phyloP scores from a whole-genome alignment of 2,113 vertebrate species.

The Hassar affinis region DNA sequence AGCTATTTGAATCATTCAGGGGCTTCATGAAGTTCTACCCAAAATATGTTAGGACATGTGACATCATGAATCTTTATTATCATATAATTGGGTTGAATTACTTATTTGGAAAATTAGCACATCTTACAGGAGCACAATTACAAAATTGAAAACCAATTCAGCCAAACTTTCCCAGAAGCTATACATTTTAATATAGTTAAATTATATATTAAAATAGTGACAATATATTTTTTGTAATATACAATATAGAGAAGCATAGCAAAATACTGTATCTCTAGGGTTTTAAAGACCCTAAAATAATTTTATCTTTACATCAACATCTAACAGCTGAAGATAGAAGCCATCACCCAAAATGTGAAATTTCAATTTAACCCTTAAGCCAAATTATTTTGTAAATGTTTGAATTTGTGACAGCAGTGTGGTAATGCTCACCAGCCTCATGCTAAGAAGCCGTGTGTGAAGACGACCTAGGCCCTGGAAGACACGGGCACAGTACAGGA shows the following conservation, averaged over 20 bases:
- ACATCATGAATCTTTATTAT: neutral
- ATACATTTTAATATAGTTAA: neutral
- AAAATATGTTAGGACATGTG: conserved; percentile 17
- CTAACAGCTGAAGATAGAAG: neutral
- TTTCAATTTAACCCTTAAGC: neutral
- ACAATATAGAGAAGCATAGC: neutral
- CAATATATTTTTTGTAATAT: neutral
- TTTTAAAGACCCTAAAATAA: neutral
- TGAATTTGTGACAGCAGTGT: neutral
- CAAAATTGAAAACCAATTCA: neutral
- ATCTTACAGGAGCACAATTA: neutral
- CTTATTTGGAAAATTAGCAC: neutral
- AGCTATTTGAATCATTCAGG: conserved; percentile 45
- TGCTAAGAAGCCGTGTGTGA: conserved; percentile 80
- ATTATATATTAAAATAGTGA: neutral
- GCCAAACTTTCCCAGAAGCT: neutral
- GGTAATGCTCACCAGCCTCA: conserved; percentile 71
- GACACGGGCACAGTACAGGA: conserved; percentile 69
- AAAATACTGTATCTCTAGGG: neutral
- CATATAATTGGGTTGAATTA: neutral
- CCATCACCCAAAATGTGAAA: neutral
- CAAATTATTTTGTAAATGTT: neutral
- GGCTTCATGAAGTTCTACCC: conserved; percentile 41
- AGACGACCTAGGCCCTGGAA: conserved; percentile 70
- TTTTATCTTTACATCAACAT: neutral